Conservation (phyloP, 1,140 invertebrate genomes). For the Drosophila yakuba region DNA sequence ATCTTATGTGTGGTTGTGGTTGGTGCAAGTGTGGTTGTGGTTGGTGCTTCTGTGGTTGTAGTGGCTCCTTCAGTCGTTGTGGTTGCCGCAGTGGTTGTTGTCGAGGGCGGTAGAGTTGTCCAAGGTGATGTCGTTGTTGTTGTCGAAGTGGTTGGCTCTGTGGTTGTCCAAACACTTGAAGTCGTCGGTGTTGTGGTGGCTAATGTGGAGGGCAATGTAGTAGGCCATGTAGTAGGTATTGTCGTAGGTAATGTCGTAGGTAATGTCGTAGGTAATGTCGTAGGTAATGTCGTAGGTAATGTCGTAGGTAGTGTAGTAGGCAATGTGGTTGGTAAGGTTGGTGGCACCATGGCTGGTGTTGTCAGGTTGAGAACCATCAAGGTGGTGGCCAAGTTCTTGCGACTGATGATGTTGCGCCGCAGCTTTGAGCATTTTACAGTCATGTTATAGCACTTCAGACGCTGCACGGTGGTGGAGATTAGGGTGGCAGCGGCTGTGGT, state of each 20-base stretch:
- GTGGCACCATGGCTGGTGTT: slow-evolving; percentile 52
- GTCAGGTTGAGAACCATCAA: slow-evolving; percentile 75
- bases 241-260: slow-evolving; percentile 12
- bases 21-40: not conserved
- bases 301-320: slow-evolving; percentile 36
- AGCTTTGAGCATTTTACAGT: slow-evolving; percentile 80
- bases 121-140: slow-evolving; percentile 21
- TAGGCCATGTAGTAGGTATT: slow-evolving; percentile 22
- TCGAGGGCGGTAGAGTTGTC: slow-evolving; percentile 26
- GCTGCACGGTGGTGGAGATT: slow-evolving; percentile 40
- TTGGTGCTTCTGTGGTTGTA: slow-evolving; percentile 6
- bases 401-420: slow-evolving; percentile 41
- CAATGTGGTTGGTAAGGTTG: slow-evolving; percentile 33
- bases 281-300: not conserved
- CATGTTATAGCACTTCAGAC: slow-evolving; percentile 72
- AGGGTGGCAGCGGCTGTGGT: slow-evolving; percentile 55
- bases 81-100: slow-evolving; percentile 16
- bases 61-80: slow-evolving; percentile 23
- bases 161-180: slow-evolving; percentile 27
- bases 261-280: not conserved
- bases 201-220: slow-evolving; percentile 25
- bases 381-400: slow-evolving; percentile 62
- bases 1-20: slow-evolving; percentile 19
- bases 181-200: too few species aligned
- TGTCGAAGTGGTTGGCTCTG: slow-evolving; percentile 13